Percentiles rank a stretch among this genome's conserved stretches.
These are phyloP conservation scores for Coptodon bakossiorum DNA, from an alignment of 2,113 vertebrate genomes.

Conservation along the genomic window DNA sequence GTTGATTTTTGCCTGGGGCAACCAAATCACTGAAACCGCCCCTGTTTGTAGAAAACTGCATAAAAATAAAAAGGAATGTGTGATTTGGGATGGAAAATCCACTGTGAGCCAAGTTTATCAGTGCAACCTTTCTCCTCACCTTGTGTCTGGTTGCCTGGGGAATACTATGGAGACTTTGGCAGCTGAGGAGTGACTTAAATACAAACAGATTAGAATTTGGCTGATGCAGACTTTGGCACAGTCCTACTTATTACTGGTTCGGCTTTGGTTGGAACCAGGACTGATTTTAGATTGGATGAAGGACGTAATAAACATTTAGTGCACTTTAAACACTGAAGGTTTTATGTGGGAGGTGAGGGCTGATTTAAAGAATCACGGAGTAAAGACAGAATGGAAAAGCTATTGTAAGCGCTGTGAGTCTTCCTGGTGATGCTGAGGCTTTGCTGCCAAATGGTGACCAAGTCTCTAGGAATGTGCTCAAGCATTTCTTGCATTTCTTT, in stretches of 20 bases:
- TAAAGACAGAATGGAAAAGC: neutral
- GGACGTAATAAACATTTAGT: neutral
- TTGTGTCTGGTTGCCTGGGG: neutral
- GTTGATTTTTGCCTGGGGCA: neutral
- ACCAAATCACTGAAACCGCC: neutral
- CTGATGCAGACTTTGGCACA: neutral
- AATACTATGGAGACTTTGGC: neutral
- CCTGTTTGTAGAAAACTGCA: neutral
- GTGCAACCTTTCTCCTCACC: neutral
- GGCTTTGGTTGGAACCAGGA: neutral
- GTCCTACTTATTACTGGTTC: neutral
- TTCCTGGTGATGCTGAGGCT: slow-evolving; percentile 14
- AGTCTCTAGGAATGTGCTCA: slow-evolving; percentile 39
- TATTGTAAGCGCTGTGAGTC: neutral
- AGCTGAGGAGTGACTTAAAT: neutral
- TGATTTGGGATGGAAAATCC: neutral
- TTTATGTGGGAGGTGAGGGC: neutral
- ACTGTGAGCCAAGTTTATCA: neutral
- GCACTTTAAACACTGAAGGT: neutral
- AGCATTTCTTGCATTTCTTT: slow-evolving; percentile 54
- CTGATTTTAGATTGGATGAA: neutral
- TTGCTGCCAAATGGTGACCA: slow-evolving; percentile 47
- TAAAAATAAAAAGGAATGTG: neutral
- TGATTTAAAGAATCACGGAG: neutral
- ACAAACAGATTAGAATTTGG: neutral